Percentiles rank a stretch among this genome's conserved stretches.
phyloP scores from a whole-genome alignment of 1,140 invertebrate species.

The Drosophila dunni region DNA sequence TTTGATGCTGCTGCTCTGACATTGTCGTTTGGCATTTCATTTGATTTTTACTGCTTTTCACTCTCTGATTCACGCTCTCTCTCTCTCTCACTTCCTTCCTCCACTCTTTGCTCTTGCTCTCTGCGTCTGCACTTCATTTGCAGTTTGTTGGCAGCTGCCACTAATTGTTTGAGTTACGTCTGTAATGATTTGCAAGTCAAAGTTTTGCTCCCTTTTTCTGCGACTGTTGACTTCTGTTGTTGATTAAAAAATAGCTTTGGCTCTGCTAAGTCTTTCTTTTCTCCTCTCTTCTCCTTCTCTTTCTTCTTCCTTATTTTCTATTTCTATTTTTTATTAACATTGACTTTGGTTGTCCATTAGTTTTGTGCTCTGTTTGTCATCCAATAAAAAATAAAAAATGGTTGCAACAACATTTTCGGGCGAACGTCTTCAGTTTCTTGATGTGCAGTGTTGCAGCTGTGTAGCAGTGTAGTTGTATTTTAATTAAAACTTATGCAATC shows the following conservation, averaged over 20 bases:
- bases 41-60: slow-evolving; percentile 60
- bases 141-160: slow-evolving; percentile 71
- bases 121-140: slow-evolving; percentile 54
- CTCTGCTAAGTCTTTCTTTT: background rate
- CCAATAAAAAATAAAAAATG: slow-evolving; percentile 32
- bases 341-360: slow-evolving; percentile 57
- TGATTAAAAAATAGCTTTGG: slow-evolving; percentile 71
- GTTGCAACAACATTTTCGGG: slow-evolving; percentile 20
- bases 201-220: slow-evolving; percentile 48
- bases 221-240: slow-evolving; percentile 72
- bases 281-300: background rate
- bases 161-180: slow-evolving; percentile 83
- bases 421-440: slow-evolving; percentile 43
- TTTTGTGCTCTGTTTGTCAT: slow-evolving; percentile 40
- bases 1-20: slow-evolving; percentile 49
- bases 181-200: slow-evolving; percentile 83
- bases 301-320: background rate
- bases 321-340: slow-evolving; percentile 59
- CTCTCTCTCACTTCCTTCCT: slow-evolving; percentile 11
- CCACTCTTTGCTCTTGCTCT: slow-evolving; percentile 1
- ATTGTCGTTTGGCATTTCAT: slow-evolving; percentile 69
- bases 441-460: slow-evolving; percentile 52
- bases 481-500: slow-evolving; percentile 75
- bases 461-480: slow-evolving; percentile 58
- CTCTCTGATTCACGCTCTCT: slow-evolving; percentile 17